Evolutionary conservation across 2,888 invertebrate genomes (phyloP).

Genomic region (Orthosia gothica): DNA sequence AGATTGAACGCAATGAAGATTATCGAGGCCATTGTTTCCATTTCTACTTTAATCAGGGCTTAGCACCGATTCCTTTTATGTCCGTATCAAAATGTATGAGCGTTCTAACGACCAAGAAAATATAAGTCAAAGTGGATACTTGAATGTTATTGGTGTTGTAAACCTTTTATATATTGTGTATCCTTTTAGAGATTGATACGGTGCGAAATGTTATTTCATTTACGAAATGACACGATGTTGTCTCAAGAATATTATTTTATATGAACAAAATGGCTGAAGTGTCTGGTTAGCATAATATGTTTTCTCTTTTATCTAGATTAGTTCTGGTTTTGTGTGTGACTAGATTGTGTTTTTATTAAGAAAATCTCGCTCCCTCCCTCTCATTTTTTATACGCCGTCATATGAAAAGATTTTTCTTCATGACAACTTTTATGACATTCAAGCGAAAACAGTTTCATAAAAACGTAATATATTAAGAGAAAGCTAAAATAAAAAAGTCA

Average conservation of each 20-base stretch:
- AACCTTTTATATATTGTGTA: slow-evolving; percentile 33
- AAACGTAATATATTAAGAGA: slow-evolving; percentile 21
- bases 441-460: slow-evolving; percentile 15
- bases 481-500: slow-evolving; percentile 39
- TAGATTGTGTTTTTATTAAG: neutral
- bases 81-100: slow-evolving; percentile 25
- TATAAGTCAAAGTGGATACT: slow-evolving; percentile 16
- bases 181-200: slow-evolving; percentile 23
- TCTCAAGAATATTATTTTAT: slow-evolving; percentile 11
- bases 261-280: slow-evolving; percentile 4
- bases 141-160: slow-evolving; percentile 30
- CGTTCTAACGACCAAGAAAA: slow-evolving; percentile 14
- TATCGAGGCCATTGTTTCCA: slow-evolving; percentile 15
- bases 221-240: slow-evolving; percentile 17
- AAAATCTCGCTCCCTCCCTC: too few species aligned
- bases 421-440: slow-evolving; percentile 3
- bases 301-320: slow-evolving; percentile 26
- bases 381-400: neutral
- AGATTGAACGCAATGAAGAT: neutral
- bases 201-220: slow-evolving; percentile 26
- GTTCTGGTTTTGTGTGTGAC: neutral
- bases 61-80: slow-evolving; percentile 22
- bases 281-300: slow-evolving; percentile 6
- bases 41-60: slow-evolving; percentile 30
- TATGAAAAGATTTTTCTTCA: neutral